A percentile compares a stretch with the other conserved stretches of the same genome.
Evolutionary conservation across 2,888 invertebrate species (phyloP).

Genomic region (Drosophila longiperda): DNA sequence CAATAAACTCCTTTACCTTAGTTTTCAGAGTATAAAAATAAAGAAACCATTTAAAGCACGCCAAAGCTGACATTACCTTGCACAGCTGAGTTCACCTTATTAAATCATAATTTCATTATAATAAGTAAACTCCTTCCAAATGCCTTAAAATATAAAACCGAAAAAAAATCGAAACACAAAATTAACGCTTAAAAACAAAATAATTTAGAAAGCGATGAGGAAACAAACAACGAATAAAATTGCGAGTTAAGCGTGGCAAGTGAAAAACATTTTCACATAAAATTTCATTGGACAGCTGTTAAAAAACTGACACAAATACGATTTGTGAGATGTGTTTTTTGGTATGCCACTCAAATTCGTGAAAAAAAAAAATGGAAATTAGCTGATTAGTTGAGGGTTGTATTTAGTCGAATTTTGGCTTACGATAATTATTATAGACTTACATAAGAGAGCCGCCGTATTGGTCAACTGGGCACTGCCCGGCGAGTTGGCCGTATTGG

Average conservation of each 20-base stretch:
- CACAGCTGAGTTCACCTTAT: background rate
- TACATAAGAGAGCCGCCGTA: constrained; percentile 85
- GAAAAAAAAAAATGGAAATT: constrained; percentile 23
- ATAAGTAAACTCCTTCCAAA: background rate
- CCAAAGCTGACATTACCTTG: background rate
- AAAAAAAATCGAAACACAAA: constrained; percentile 27
- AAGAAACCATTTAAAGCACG: background rate
- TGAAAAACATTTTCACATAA: background rate
- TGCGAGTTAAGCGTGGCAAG: background rate
- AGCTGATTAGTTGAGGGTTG: constrained; percentile 19
- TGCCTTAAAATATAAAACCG: background rate
- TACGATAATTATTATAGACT: constrained; percentile 50
- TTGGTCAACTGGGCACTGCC: constrained; percentile 84
- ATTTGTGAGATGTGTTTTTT: constrained; percentile 3
- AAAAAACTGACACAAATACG: constrained; percentile 26
- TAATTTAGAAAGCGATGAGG: constrained; percentile 51
- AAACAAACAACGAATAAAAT: background rate
- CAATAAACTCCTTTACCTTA: background rate
- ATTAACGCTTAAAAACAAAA: background rate
- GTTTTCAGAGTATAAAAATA: background rate
- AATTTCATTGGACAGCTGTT: constrained; percentile 43
- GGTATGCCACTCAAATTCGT: background rate
- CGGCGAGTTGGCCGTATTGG: constrained; percentile 82
- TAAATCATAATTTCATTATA: background rate
- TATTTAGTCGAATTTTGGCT: background rate